These are phyloP conservation scores for Artibeus lituratus DNA, from an alignment of 2,797 vertebrate species.

Conservation along the genomic window DNA sequence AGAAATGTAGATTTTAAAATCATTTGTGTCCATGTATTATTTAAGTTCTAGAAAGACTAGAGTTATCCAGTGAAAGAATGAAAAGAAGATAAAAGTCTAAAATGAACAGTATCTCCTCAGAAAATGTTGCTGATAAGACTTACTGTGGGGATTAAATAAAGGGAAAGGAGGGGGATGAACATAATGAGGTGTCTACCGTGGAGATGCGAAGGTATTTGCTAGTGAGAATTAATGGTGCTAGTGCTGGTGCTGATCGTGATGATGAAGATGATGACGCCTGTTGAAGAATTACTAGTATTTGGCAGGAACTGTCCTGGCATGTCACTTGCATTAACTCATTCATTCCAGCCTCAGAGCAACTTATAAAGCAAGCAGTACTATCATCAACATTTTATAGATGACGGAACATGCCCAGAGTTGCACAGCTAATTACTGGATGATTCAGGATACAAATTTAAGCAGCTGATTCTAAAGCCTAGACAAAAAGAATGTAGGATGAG, in stretches of 20 bases:
- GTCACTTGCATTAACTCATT: neutral
- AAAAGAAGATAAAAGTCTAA: neutral
- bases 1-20: neutral
- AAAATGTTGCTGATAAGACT: neutral
- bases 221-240: neutral
- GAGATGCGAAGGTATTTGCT: neutral
- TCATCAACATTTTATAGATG: neutral
- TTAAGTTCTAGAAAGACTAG: neutral
- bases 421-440: neutral
- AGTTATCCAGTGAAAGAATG: neutral
- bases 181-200: fast-evolving
- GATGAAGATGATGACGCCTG: neutral
- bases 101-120: neutral
- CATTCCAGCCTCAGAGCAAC: neutral
- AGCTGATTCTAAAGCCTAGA: neutral
- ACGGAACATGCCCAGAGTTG: neutral
- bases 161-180: neutral
- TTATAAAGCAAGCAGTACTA: neutral
- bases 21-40: neutral
- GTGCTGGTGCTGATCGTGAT: neutral
- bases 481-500: neutral
- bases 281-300: neutral
- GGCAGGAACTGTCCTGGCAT: neutral
- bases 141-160: neutral
- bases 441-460: neutral